phyloP scores from a whole-genome alignment of 2,113 vertebrate genomes.

The Saccopteryx leptura region DNA sequence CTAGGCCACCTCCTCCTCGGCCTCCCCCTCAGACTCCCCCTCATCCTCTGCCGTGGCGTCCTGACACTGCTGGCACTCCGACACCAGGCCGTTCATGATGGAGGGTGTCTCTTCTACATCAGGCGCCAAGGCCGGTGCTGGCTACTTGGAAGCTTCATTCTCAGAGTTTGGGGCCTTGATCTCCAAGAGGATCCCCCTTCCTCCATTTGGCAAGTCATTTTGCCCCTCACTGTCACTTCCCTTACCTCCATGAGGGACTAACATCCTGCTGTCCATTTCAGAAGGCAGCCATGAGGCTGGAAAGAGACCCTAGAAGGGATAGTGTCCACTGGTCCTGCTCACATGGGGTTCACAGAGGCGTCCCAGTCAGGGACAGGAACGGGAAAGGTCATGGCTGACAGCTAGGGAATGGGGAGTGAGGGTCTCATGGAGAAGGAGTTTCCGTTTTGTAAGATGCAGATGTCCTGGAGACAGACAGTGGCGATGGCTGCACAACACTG shows the following conservation, averaged over 20 bases:
- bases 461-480: not conserved
- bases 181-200: not conserved
- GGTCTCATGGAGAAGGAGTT: not conserved
- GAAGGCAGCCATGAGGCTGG: not conserved
- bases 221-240: not conserved
- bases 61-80: too few species aligned
- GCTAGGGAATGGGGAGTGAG: too few species aligned
- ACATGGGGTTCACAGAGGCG: rapidly evolving
- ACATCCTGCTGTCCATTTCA: not conserved
- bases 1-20: too few species aligned
- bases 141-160: not conserved
- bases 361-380: not conserved
- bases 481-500: rapidly evolving
- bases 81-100: too few species aligned
- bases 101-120: not conserved
- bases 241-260: not conserved
- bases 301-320: not conserved
- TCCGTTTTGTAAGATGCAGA: not conserved
- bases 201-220: rapidly evolving
- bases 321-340: not conserved
- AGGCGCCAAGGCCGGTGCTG: not conserved
- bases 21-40: too few species aligned
- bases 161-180: not conserved
- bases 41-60: too few species aligned
- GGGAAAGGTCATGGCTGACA: not conserved